phyloP scores from a whole-genome alignment of 1,140 invertebrate genomes.

The Harlomillsia oculata region DNA sequence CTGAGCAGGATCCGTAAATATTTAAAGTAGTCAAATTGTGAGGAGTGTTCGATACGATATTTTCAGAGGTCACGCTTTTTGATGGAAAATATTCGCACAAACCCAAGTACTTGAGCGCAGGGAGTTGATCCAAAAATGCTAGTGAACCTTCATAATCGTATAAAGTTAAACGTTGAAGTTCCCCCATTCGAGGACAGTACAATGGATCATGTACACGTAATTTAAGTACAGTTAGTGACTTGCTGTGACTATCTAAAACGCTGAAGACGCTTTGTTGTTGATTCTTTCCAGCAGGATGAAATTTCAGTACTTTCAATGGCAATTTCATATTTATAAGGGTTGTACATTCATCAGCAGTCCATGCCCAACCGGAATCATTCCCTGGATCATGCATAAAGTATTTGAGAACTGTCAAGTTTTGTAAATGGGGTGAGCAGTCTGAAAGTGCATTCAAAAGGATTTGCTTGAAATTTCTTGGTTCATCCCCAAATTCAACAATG shows the following conservation, averaged over 20 bases:
- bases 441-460: slow-evolving; percentile 3
- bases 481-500: slow-evolving; percentile 14
- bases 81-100: slow-evolving; percentile 22
- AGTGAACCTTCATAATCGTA: slow-evolving; percentile 24
- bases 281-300: slow-evolving; percentile 7
- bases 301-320: slow-evolving; percentile 3
- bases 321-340: slow-evolving; percentile 7
- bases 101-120: slow-evolving; percentile 6
- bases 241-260: neutral
- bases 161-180: slow-evolving; percentile 3
- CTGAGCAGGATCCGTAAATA: slow-evolving; percentile 13
- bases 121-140: slow-evolving; percentile 14
- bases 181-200: slow-evolving; percentile 4
- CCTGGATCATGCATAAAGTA: slow-evolving; percentile 24
- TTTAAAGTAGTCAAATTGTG: slow-evolving; percentile 8
- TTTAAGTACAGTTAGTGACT: neutral
- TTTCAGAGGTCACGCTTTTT: slow-evolving; percentile 15
- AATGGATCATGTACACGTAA: slow-evolving; percentile 16
- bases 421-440: neutral
- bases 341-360: slow-evolving; percentile 14
- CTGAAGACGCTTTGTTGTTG: slow-evolving; percentile 10
- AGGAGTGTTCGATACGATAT: slow-evolving; percentile 14
- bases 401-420: slow-evolving; percentile 12
- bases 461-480: slow-evolving; percentile 18
- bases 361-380: slow-evolving; percentile 11